Conservation (phyloP, 2,797 vertebrate species). For the Rhodeus uyekii region DNA sequence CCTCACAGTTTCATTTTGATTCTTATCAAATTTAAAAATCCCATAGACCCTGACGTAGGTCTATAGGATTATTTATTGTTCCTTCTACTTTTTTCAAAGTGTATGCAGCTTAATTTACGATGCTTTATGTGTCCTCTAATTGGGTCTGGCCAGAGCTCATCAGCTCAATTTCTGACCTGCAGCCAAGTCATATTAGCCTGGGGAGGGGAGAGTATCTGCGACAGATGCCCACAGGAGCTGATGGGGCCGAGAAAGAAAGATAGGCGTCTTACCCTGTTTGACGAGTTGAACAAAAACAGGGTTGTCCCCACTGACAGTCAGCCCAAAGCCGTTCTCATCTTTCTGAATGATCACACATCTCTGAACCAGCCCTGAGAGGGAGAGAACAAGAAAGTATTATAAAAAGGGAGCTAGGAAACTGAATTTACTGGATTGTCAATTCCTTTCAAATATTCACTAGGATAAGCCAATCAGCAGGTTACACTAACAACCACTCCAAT, state of each 20-base stretch:
- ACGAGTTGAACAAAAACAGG: slow-evolving; percentile 98
- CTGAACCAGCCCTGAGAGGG: slow-evolving; percentile 89
- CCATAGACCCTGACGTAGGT: background rate
- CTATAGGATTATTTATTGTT: background rate
- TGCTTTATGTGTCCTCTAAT: slow-evolving; percentile 28
- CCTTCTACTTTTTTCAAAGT: background rate
- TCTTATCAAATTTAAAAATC: too few species aligned
- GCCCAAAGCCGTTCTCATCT: slow-evolving; percentile 94
- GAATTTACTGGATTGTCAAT: slow-evolving; percentile 10
- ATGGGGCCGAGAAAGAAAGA: background rate
- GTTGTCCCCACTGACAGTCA: slow-evolving; percentile 98
- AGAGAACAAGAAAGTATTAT: background rate
- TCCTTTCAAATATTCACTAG: slow-evolving; percentile 13
- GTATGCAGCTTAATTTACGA: background rate
- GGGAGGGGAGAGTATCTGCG: background rate
- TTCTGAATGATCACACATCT: slow-evolving; percentile 96
- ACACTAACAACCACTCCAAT: background rate
- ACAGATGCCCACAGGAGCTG: background rate
- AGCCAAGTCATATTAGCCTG: slow-evolving; percentile 44
- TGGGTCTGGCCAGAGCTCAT: slow-evolving; percentile 40
- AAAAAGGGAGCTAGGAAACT: background rate
- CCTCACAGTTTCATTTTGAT: background rate
- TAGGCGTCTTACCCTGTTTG: slow-evolving; percentile 86
- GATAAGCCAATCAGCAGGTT: background rate
- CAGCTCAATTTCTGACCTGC: slow-evolving; percentile 43